Base-by-base conservation (phyloP, 2,113 vertebrate species). In the Willisornis vidua region DNA sequence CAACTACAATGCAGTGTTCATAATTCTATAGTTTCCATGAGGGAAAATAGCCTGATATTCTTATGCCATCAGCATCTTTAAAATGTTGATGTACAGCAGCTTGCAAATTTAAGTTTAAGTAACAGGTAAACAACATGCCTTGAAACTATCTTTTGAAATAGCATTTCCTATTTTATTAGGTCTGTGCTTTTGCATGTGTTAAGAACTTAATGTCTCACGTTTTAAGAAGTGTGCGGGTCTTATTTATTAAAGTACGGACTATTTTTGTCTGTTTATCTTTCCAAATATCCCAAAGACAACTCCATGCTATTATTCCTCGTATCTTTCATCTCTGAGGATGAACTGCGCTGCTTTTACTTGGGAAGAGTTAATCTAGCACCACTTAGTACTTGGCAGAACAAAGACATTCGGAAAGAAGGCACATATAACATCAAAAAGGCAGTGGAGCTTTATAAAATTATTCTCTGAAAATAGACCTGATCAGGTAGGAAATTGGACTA, bases 321-420 rank as follows among this genome's bases (percentile, higher is more conserved):
- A 49, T 81, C 35, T 81, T 93, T 94, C 9, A n/a, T 81, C 57
- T 75, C 33, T 87, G 33, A 52, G 20, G 48, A 22, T 87, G 52
- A 84, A 74, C 57, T 78, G 35, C 45, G 41, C 33, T 65, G 49
- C 81, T 93, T 91, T 87, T 26, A 65, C 85, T 96, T 75, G 45
- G 26, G 61, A 94, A 76, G 39, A 90, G 61, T 88, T 92, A 89
- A 80, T 90, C 67, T 77, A 74, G n/a, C 70, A 90, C 76, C 29
- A 52, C 28, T 11, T 78, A 23, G 37, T 76, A 62, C 49, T 82
- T 87, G 41, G 31, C 37, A 73, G 62, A 93, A 79, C 62, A 91
- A 62, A 82, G 70, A 45, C 18, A 8, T 94, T 70, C 18, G 43
- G 49, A 54, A 82, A 31, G 65, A 78, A 57, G 28, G 24, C 41